These are phyloP conservation scores for Macrobrachium nipponense DNA, from an alignment of 1,140 invertebrate species.

Conservation along the genomic window DNA sequence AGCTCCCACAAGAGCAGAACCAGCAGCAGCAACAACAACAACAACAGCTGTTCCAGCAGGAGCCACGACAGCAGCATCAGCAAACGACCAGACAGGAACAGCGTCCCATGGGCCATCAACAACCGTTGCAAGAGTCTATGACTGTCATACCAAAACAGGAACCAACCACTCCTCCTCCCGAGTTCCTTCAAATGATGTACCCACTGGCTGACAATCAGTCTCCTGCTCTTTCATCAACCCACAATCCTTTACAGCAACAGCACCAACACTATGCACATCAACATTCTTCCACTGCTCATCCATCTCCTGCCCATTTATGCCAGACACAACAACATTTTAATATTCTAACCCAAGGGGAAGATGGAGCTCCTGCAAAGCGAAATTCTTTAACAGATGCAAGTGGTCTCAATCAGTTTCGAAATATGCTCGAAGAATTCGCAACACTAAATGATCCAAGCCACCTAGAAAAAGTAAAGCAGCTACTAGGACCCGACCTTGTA, in stretches of 20 bases:
- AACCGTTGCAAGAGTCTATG: not conserved
- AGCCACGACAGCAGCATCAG: not conserved
- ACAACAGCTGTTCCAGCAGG: not conserved
- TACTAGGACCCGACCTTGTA: conserved; percentile 16
- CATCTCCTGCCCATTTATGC: not conserved
- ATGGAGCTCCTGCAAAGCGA: not conserved
- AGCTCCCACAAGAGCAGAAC: not conserved
- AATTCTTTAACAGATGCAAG: conserved; percentile 10
- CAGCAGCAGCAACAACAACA: not conserved
- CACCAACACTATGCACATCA: not conserved
- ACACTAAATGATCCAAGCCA: conserved; percentile 22
- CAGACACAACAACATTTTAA: not conserved
- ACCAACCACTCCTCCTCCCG: conserved; percentile 3
- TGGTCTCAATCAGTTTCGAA: conserved; percentile 25
- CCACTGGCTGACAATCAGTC: conserved; percentile 18
- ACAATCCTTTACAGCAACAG: not conserved
- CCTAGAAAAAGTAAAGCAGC: conserved; percentile 23
- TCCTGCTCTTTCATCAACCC: not conserved
- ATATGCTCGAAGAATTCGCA: conserved; percentile 21
- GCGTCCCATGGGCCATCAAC: not conserved
- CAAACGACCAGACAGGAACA: not conserved
- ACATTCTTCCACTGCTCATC: not conserved
- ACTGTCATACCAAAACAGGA: conserved; percentile 32
- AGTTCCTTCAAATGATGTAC: not conserved
- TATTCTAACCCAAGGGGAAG: not conserved